Evolutionary conservation across 1,140 invertebrate species (phyloP).

Genomic region (Leptopilina clavipes): DNA sequence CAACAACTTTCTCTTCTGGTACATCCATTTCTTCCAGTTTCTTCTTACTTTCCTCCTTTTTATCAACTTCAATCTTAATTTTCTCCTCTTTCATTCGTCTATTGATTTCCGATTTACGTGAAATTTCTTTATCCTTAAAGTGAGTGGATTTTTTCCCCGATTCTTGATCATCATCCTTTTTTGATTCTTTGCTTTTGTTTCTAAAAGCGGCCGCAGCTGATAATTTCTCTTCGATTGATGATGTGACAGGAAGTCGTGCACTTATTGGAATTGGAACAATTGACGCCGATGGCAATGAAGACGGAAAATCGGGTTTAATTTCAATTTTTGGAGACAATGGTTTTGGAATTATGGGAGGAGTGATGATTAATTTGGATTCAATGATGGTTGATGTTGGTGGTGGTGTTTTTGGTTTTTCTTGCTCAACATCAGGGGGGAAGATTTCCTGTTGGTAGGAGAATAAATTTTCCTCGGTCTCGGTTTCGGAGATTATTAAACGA

Average conservation of each 20-base stretch:
- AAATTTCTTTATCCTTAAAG: slow-evolving; percentile 46
- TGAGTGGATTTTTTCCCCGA: slow-evolving; percentile 41
- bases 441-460: slow-evolving; percentile 78
- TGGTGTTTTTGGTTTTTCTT: slow-evolving; percentile 52
- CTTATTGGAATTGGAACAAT: slow-evolving; percentile 67
- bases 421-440: slow-evolving; percentile 66
- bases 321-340: neutral
- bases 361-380: neutral
- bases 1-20: slow-evolving; percentile 53
- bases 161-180: slow-evolving; percentile 61
- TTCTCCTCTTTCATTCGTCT: slow-evolving; percentile 54
- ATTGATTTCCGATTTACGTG: slow-evolving; percentile 52
- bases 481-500: slow-evolving; percentile 76
- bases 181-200: slow-evolving; percentile 61
- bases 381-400: neutral
- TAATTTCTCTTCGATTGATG: slow-evolving; percentile 71
- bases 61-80: slow-evolving; percentile 50
- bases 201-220: slow-evolving; percentile 69
- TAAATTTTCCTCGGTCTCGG: slow-evolving; percentile 76
- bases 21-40: slow-evolving; percentile 71
- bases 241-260: slow-evolving; percentile 69
- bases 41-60: slow-evolving; percentile 53
- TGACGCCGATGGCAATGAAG: slow-evolving; percentile 56
- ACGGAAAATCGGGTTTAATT: slow-evolving; percentile 54
- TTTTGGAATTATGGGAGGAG: slow-evolving; percentile 22